Percentiles rank a stretch among this genome's conserved stretches.
phyloP scores from a whole-genome alignment of 2,888 invertebrate species.

The Steinernema hermaphroditum region DNA sequence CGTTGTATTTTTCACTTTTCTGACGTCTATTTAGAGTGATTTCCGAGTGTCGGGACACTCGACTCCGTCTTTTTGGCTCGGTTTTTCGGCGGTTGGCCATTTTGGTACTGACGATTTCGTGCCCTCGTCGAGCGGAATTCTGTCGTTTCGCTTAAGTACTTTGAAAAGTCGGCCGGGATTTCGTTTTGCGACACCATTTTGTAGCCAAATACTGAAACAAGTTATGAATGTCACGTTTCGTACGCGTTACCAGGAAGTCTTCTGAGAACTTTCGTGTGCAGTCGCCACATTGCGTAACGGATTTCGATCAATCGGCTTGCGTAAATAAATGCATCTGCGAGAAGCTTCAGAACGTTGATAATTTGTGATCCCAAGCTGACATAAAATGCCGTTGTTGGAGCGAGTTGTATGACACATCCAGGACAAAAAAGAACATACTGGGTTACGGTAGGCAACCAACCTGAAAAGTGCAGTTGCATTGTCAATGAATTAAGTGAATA shows the following conservation, averaged over 20 bases:
- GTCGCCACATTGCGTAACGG: slow-evolving; percentile 66
- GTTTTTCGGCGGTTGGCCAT: slow-evolving; percentile 17
- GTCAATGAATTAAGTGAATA: not conserved
- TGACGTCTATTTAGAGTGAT: not conserved
- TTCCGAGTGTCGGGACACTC: not conserved
- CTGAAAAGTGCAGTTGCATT: slow-evolving; percentile 20
- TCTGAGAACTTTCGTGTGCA: slow-evolving; percentile 17
- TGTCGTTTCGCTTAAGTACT: slow-evolving; percentile 54
- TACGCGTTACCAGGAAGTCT: not conserved
- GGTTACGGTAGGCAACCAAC: slow-evolving; percentile 55
- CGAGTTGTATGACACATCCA: slow-evolving; percentile 44
- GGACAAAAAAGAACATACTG: slow-evolving; percentile 49
- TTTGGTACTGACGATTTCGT: slow-evolving; percentile 23
- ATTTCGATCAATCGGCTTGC: slow-evolving; percentile 75
- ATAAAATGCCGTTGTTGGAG: slow-evolving; percentile 36
- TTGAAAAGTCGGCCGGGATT: slow-evolving; percentile 51
- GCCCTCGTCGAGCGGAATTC: slow-evolving; percentile 47
- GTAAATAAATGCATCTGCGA: slow-evolving; percentile 75
- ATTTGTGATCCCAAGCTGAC: slow-evolving; percentile 50
- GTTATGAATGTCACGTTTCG: not conserved
- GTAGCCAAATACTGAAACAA: slow-evolving; percentile 9
- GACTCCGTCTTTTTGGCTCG: not conserved
- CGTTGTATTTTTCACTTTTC: not conserved
- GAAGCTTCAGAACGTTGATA: slow-evolving; percentile 67
- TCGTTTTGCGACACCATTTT: slow-evolving; percentile 28